These are phyloP conservation scores for Cydia strobilella DNA, from an alignment of 1,140 invertebrate genomes.

Conservation along the genomic window DNA sequence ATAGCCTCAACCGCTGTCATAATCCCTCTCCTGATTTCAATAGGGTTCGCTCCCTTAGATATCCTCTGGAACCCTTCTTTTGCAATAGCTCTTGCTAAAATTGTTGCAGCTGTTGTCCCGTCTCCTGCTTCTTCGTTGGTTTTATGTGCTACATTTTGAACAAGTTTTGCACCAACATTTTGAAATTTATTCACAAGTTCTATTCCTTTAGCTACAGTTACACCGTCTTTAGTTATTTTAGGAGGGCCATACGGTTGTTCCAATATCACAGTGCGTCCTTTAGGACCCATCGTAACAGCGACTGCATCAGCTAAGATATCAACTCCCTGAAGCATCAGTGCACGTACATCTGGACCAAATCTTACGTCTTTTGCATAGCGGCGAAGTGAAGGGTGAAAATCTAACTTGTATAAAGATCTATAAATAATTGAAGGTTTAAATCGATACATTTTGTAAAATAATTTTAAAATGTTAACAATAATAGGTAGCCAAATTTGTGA, in stretches of 20 bases:
- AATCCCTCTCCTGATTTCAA: constrained; percentile 93
- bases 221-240: constrained; percentile 99
- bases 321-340: constrained; percentile 94
- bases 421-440: background rate
- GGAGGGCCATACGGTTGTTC: constrained; percentile 97
- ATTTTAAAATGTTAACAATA: background rate
- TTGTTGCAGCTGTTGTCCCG: constrained; percentile 94
- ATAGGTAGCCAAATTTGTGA: background rate
- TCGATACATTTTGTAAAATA: constrained; percentile 24
- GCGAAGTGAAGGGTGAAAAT: constrained; percentile 34
- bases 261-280: constrained; percentile 96
- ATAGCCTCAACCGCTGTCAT: constrained; percentile 94
- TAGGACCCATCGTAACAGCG: constrained; percentile 97
- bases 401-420: background rate
- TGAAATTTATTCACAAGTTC: constrained; percentile 97
- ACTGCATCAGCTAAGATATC: constrained; percentile 96
- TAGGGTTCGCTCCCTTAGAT: constrained; percentile 95
- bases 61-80: constrained; percentile 97
- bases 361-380: constrained; percentile 94
- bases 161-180: constrained; percentile 96
- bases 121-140: constrained; percentile 98
- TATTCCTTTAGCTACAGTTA: constrained; percentile 97
- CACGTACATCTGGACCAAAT: constrained; percentile 95
- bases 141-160: constrained; percentile 97
- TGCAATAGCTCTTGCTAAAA: constrained; percentile 94